phyloP scores from a whole-genome alignment of 2,113 vertebrate species.

The Carettochelys insculpta region DNA sequence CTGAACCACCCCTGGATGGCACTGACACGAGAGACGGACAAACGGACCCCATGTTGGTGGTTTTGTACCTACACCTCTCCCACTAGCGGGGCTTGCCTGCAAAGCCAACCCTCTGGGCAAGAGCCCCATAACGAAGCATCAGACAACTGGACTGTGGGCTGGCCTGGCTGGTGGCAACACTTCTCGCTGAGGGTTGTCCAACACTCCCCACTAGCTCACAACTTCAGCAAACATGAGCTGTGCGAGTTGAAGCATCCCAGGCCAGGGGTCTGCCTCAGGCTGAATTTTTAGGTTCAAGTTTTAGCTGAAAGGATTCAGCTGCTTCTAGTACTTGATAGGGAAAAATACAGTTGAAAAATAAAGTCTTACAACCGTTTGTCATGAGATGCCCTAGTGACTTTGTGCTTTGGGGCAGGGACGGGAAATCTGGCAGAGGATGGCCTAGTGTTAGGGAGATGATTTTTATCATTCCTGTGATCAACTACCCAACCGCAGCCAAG shows the following conservation, averaged over 20 bases:
- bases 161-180: neutral
- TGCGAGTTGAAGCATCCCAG: neutral
- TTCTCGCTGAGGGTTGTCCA: neutral
- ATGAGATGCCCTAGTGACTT: neutral
- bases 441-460: neutral
- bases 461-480: neutral
- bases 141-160: neutral
- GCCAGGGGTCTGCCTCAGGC: neutral
- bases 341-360: neutral
- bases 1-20: constrained; percentile 78
- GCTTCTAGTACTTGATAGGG: neutral
- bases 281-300: neutral
- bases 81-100: neutral
- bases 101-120: neutral
- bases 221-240: neutral
- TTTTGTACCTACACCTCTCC: neutral
- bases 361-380: neutral
- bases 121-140: no score
- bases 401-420: neutral
- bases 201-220: neutral
- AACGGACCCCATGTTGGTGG: neutral
- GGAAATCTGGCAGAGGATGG: neutral
- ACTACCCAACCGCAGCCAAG: neutral
- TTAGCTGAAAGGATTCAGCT: neutral
- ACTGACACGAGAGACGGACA: constrained; percentile 23